Base-by-base conservation (phyloP, 2,797 vertebrate genomes). In the Acomys russatus region DNA sequence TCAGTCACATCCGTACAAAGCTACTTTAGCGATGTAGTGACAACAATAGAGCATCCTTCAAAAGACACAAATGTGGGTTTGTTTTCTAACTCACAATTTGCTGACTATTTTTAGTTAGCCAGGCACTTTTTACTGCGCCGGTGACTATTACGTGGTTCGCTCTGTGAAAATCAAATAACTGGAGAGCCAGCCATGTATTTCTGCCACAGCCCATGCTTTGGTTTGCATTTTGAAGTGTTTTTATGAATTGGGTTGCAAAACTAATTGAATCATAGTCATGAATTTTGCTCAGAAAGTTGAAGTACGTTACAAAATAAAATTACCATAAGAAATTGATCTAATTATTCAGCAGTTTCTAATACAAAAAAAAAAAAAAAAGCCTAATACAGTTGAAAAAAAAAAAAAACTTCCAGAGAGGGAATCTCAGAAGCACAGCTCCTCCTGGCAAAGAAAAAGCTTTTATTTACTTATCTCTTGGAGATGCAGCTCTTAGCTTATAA, bases 301-400 rank as follows among this genome's bases (percentile, higher is more conserved):
- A 96, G 85, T 92, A 88, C 86, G 97, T 94, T 94, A 87, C 89
- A 83, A 96, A 96, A 86, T 94, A 95, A 94, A 97, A 96, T 97
- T 97, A 91, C 80, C 80, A 74, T 92, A 96, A 92, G 93, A 97
- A 94, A 96, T 92, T 97, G 96, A 96, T 96, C 92, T 95, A 97
- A 96, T 97, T 97, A 96, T 97, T 97, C 77, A 89, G 59, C 97
- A 95, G 70, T 95, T 97, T 96, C 95, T 92, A 83, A 92, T 93
- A 59, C 77, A 96, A 94, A 96, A 87, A 44, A 76, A 94, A 94
- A 95, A 61, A 91, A n/a, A 64, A 35, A 44, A 44, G 44, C 33
- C 84, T 35, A 71, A 35, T 35, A 71, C 20, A 10, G 14, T 73
- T 63, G 94, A 86, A 30, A 76, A n/a, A 94, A 90, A 94, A 84